These are phyloP conservation scores for Cantharis flavilabris DNA, from an alignment of 2,888 invertebrate genomes.

Conservation along the genomic window DNA sequence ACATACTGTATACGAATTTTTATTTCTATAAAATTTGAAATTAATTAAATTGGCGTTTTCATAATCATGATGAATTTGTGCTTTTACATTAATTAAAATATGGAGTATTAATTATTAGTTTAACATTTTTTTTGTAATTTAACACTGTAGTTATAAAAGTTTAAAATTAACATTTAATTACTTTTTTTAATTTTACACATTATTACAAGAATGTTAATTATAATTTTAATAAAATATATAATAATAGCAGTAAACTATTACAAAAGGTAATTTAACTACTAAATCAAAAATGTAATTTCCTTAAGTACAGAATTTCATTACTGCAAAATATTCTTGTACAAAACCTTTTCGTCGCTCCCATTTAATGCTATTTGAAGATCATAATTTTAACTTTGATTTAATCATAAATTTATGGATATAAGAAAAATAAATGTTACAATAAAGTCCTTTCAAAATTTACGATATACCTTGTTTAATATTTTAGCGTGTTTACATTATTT, in stretches of 20 bases:
- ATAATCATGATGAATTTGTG: neutral
- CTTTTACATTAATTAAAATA: neutral
- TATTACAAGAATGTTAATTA: conserved; percentile 19
- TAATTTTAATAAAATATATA: conserved; percentile 18
- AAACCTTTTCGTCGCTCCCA: conserved; percentile 12
- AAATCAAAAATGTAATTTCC: conserved; percentile 29
- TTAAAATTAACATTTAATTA: neutral
- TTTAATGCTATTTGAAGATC: conserved; percentile 18
- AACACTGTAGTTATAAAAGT: neutral
- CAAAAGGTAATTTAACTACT: conserved; percentile 24
- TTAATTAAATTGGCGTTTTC: neutral
- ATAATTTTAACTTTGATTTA: conserved; percentile 27
- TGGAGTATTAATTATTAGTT: neutral
- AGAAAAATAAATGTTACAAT: neutral
- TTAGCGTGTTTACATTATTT: neutral
- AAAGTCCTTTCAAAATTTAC: neutral
- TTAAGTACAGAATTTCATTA: conserved; percentile 28
- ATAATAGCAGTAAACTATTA: conserved; percentile 11
- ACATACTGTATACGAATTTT: neutral
- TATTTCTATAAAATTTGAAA: neutral
- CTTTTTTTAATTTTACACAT: neutral
- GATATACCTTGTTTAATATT: neutral
- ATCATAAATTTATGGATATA: conserved; percentile 8
- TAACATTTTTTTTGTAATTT: neutral
- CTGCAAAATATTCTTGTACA: conserved; percentile 15